Conservation (phyloP, 2,888 invertebrate genomes). For the Strigamia maritima region DNA sequence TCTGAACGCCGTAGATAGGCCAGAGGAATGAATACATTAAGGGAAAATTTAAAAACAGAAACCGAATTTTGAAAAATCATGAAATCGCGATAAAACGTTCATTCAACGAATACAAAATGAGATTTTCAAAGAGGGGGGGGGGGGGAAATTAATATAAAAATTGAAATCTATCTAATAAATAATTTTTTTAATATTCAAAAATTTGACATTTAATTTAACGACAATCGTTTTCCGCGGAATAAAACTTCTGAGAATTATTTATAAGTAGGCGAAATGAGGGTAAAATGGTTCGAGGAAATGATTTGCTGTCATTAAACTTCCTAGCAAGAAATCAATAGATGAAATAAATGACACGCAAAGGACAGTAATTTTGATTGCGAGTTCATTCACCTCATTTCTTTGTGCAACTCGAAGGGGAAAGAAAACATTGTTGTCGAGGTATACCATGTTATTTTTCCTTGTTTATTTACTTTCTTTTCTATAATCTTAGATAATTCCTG, state of each 20-base stretch:
- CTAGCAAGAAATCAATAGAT: slow-evolving; percentile 19
- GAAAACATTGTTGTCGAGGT: neutral
- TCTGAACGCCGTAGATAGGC: neutral
- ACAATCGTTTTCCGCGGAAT: no score
- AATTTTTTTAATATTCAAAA: no score
- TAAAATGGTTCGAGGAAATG: slow-evolving; percentile 13
- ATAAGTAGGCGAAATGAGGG: neutral
- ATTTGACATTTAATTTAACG: no score
- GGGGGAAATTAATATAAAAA: neutral
- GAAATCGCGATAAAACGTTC: neutral
- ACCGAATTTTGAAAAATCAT: neutral
- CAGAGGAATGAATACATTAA: neutral
- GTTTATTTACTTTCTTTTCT: slow-evolving; percentile 5
- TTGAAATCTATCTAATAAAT: no score
- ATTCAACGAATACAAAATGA: neutral
- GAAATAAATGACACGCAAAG: slow-evolving; percentile 20
- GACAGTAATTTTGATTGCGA: slow-evolving; percentile 26
- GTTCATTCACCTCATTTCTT: slow-evolving; percentile 24
- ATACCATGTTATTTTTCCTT: neutral
- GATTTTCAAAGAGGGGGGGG: neutral
- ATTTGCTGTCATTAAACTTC: slow-evolving; percentile 32
- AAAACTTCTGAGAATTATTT: no score
- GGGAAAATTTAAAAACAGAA: neutral
- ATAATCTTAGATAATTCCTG: neutral
- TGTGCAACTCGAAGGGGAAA: neutral